These are phyloP conservation scores for Spialia ferax DNA, from an alignment of 2,888 invertebrate genomes.

Conservation along the genomic window DNA sequence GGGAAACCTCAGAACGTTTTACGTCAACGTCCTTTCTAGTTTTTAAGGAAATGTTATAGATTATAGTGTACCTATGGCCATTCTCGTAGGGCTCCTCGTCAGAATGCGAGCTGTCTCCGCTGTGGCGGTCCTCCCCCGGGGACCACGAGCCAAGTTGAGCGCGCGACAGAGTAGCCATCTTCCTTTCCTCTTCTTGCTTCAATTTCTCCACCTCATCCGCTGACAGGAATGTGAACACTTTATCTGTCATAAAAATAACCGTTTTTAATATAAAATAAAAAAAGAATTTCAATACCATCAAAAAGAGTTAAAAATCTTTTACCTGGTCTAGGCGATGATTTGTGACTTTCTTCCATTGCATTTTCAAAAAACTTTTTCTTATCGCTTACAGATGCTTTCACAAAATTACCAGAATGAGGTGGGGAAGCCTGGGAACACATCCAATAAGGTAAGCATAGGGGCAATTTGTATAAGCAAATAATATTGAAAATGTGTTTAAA, in stretches of 20 bases:
- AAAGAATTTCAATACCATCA: not conserved
- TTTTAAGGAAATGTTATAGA: not conserved
- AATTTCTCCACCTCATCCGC: slow-evolving; percentile 97
- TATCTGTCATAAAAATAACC: slow-evolving; percentile 87
- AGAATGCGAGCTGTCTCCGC: slow-evolving; percentile 83
- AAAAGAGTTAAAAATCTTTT: slow-evolving; percentile 30
- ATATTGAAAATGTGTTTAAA: slow-evolving; percentile 50
- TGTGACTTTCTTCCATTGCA: slow-evolving; percentile 97
- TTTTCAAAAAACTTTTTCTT: slow-evolving; percentile 98
- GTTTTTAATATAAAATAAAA: not conserved
- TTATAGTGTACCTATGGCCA: slow-evolving; percentile 70
- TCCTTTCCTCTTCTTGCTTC: slow-evolving; percentile 97
- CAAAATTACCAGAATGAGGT: slow-evolving; percentile 90
- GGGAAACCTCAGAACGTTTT: no score
- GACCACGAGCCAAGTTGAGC: slow-evolving; percentile 87
- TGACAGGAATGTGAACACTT: slow-evolving; percentile 97
- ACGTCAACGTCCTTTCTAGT: no score
- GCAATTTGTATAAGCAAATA: slow-evolving; percentile 11
- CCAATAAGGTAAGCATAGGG: slow-evolving; percentile 20
- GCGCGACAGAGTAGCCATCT: slow-evolving; percentile 91
- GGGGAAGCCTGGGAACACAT: slow-evolving; percentile 82
- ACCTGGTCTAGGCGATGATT: slow-evolving; percentile 95
- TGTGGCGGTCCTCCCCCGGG: slow-evolving; percentile 78
- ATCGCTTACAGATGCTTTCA: slow-evolving; percentile 96
- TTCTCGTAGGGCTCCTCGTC: slow-evolving; percentile 81